Conservation (phyloP, 2,888 invertebrate genomes). For the Polydrusus cervinus region DNA sequence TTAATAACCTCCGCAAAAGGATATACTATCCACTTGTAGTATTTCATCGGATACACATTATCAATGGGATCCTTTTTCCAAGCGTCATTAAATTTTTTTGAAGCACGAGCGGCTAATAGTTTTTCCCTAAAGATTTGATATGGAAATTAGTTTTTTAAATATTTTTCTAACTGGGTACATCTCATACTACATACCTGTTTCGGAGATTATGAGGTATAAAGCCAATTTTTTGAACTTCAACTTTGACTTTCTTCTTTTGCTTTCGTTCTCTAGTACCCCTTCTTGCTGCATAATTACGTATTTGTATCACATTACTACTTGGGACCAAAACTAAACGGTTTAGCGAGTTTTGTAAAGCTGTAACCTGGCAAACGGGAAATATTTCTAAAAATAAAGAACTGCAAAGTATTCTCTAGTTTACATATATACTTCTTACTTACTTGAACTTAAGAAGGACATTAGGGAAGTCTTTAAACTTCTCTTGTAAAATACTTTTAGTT, state of each 20-base stretch:
- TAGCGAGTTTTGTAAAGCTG: slow-evolving; percentile 11
- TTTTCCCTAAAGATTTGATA: slow-evolving; percentile 32
- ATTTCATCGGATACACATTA: slow-evolving; percentile 77
- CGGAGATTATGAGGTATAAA: slow-evolving; percentile 83
- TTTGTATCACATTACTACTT: slow-evolving; percentile 35
- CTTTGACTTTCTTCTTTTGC: slow-evolving; percentile 82
- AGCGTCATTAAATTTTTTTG: slow-evolving; percentile 78
- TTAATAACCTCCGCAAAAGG: slow-evolving; percentile 84
- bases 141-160: background rate
- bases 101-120: slow-evolving; percentile 69
- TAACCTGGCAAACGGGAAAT: slow-evolving; percentile 11
- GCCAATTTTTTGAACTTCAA: slow-evolving; percentile 83
- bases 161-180: too few species aligned
- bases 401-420: background rate
- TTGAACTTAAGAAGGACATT: slow-evolving; percentile 41
- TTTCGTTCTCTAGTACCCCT: slow-evolving; percentile 88
- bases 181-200: slow-evolving; percentile 64
- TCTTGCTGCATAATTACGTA: slow-evolving; percentile 81
- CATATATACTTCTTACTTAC: slow-evolving; percentile 16
- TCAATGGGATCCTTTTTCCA: slow-evolving; percentile 75
- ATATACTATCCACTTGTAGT: slow-evolving; percentile 77
- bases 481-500: background rate
- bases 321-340: slow-evolving; percentile 21
- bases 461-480: background rate
- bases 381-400: slow-evolving; percentile 32